These are phyloP conservation scores for Xestobium rufovillosum DNA, from an alignment of 2,888 invertebrate species.

Conservation along the genomic window DNA sequence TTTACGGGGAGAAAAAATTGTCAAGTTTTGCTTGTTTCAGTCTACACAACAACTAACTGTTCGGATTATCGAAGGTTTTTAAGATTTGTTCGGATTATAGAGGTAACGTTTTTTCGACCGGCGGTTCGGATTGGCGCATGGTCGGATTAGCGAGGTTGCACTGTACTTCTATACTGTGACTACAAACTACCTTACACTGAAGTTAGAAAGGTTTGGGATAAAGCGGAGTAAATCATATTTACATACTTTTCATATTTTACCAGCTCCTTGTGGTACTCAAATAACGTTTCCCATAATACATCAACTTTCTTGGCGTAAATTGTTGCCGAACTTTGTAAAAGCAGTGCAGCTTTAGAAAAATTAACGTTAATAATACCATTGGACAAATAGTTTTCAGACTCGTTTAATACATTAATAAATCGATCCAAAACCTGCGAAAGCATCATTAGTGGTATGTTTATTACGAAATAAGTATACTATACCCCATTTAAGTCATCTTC, in stretches of 20 bases:
- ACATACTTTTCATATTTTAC: slow-evolving; percentile 20
- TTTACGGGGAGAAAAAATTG: no score
- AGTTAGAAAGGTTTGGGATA: no score
- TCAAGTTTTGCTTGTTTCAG: no score
- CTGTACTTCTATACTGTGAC: no score
- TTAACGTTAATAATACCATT: slow-evolving; percentile 50
- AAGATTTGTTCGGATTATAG: no score
- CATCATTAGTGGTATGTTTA: slow-evolving; percentile 2
- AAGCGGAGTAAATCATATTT: no score
- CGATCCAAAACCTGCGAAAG: slow-evolving; percentile 48
- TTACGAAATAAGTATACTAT: slow-evolving; percentile 16
- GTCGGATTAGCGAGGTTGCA: no score
- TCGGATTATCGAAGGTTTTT: no score
- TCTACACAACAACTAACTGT: no score
- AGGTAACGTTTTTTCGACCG: no score
- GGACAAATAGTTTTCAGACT: slow-evolving; percentile 40
- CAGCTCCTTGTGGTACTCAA: slow-evolving; percentile 32
- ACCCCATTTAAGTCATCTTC: slow-evolving; percentile 34
- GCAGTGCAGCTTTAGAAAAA: slow-evolving; percentile 69
- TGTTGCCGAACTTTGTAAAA: slow-evolving; percentile 64
- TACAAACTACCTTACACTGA: no score
- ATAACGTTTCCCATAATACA: slow-evolving; percentile 34
- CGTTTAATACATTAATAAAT: slow-evolving; percentile 48
- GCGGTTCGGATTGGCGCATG: no score
- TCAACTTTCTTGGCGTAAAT: slow-evolving; percentile 72